Evolutionary conservation across 1,140 invertebrate genomes (phyloP).

Genomic region (Drosophila gunungcola): DNA sequence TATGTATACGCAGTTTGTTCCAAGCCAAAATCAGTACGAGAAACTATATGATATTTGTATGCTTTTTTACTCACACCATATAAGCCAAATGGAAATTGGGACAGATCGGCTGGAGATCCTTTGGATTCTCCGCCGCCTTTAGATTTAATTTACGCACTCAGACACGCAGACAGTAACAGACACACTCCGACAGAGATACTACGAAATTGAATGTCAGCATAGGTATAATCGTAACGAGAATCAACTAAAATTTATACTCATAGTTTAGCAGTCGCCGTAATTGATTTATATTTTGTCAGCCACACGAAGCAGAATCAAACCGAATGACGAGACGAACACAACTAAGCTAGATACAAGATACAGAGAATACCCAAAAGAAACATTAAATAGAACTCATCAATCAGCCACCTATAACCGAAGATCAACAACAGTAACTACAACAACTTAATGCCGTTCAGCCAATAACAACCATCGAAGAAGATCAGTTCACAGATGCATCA

Average conservation of each 20-base stretch:
- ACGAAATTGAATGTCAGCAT: slow-evolving; percentile 62
- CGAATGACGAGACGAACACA: slow-evolving; percentile 57
- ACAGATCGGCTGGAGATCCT: slow-evolving; percentile 50
- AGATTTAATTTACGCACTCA: slow-evolving; percentile 69
- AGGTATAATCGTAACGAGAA: slow-evolving; percentile 64
- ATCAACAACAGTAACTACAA: slow-evolving; percentile 52
- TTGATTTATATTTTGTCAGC: slow-evolving; percentile 69
- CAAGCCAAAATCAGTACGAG: slow-evolving; percentile 53
- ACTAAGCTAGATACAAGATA: slow-evolving; percentile 64
- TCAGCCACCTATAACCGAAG: slow-evolving; percentile 58
- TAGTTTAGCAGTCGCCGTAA: slow-evolving; percentile 76
- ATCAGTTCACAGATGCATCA: slow-evolving; percentile 56
- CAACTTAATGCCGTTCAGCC: slow-evolving; percentile 67
- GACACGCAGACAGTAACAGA: slow-evolving; percentile 42
- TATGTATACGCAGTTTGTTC: slow-evolving; percentile 48
- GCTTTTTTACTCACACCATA: slow-evolving; percentile 78
- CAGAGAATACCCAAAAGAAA: slow-evolving; percentile 35
- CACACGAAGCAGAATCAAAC: slow-evolving; percentile 58
- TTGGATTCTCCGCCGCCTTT: slow-evolving; percentile 47
- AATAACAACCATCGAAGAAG: slow-evolving; percentile 41
- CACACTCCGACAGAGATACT: slow-evolving; percentile 37
- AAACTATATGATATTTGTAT: slow-evolving; percentile 78
- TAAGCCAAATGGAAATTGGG: slow-evolving; percentile 44
- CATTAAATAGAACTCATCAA: slow-evolving; percentile 55
- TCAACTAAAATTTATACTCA: slow-evolving; percentile 71